phyloP scores from a whole-genome alignment of 2,888 invertebrate genomes.

The Falcaria lacertinaria region DNA sequence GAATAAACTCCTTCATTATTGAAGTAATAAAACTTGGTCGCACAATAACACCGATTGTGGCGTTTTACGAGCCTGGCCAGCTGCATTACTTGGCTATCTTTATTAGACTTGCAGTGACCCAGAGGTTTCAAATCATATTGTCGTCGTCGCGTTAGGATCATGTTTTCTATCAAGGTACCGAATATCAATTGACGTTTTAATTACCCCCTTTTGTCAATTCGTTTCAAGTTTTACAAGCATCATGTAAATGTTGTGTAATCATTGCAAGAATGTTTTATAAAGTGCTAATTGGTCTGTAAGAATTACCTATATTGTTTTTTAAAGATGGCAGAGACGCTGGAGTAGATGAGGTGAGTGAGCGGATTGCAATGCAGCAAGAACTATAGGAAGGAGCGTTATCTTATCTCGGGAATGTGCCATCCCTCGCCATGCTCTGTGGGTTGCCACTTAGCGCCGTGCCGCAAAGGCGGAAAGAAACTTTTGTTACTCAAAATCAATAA shows the following conservation, averaged over 20 bases:
- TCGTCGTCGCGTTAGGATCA: not conserved
- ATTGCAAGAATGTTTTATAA: no score
- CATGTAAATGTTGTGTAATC: no score
- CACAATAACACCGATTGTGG: slow-evolving; percentile 64
- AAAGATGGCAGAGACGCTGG: not conserved
- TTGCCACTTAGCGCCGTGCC: slow-evolving; percentile 62
- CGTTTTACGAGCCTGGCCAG: slow-evolving; percentile 66
- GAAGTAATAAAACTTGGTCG: slow-evolving; percentile 57
- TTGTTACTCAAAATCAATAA: slow-evolving; percentile 65
- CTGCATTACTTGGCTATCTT: slow-evolving; percentile 65
- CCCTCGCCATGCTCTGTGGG: slow-evolving; percentile 52
- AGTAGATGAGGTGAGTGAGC: slow-evolving; percentile 46
- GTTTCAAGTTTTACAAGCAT: no score
- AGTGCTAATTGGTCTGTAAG: no score
- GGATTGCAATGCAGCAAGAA: slow-evolving; percentile 56
- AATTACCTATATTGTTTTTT: not conserved
- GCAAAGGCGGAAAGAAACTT: slow-evolving; percentile 53
- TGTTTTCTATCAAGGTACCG: not conserved
- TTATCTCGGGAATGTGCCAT: slow-evolving; percentile 73
- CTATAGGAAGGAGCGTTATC: slow-evolving; percentile 42
- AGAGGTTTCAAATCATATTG: slow-evolving; percentile 28
- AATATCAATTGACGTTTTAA: not conserved
- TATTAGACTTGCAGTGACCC: slow-evolving; percentile 63
- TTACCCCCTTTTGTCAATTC: not conserved
- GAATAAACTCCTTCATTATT: slow-evolving; percentile 75